Conservation (phyloP, 2,113 vertebrate genomes). For the Gulo gulo region DNA sequence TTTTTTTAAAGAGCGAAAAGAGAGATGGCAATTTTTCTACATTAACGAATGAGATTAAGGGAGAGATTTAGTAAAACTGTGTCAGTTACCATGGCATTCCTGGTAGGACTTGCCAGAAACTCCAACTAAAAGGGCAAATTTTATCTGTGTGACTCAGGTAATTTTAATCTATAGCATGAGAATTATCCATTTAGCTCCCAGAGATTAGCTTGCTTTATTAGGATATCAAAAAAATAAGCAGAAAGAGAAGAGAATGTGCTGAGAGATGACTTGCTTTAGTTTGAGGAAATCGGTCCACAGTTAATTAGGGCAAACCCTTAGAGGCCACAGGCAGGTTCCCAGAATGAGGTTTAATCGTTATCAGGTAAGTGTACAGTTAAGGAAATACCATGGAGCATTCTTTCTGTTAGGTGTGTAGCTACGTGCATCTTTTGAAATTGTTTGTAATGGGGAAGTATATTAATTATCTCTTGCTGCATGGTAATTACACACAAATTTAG, state of each 20-base stretch:
- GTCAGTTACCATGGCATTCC: conserved; percentile 78
- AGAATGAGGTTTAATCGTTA: not conserved
- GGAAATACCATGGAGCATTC: not conserved
- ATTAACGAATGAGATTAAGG: conserved; percentile 73
- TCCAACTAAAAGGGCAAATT: conserved; percentile 72
- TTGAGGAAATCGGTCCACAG: not conserved
- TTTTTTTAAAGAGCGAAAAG: not conserved
- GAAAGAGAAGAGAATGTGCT: conserved; percentile 7
- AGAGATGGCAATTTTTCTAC: conserved; percentile 72
- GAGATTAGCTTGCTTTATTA: conserved; percentile 72
- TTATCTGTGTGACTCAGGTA: conserved; percentile 76
- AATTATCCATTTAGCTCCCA: conserved; percentile 73
- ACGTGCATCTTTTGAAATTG: not conserved
- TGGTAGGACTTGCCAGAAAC: conserved; percentile 68
- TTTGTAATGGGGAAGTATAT: not conserved
- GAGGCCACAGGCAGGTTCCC: not conserved
- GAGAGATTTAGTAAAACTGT: conserved; percentile 60
- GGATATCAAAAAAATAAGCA: conserved; percentile 30
- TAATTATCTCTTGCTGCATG: not conserved
- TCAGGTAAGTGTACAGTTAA: not conserved
- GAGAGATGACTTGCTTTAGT: not conserved
- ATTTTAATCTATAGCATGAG: conserved; percentile 74
- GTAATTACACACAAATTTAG: not conserved
- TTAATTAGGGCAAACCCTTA: not conserved
- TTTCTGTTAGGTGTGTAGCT: not conserved